Base-by-base conservation (phyloP, 2,888 invertebrate species). In the Capitulum mitella region DNA sequence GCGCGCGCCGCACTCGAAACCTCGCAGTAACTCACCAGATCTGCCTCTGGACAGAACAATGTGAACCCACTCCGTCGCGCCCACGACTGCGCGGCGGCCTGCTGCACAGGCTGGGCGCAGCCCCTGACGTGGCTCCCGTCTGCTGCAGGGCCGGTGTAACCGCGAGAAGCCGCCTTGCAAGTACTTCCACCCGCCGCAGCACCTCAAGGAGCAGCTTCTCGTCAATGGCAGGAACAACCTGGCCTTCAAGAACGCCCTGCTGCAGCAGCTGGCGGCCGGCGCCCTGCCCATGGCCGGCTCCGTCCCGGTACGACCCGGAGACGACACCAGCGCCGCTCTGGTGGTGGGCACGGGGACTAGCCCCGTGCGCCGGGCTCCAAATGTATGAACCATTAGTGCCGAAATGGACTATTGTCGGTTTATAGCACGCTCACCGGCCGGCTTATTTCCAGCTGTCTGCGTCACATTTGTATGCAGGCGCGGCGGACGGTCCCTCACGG, bases 141-240 rank as follows among this genome's bases (percentile, higher is more conserved):
- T 43, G 43, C 54, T 29, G 10, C 91, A 99, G 99, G 98, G 98
- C 86, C 97, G 98, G 89, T 99, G 99, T 91, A 98, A 98, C 88
- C 92, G 99, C 85, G 98, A 99, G 89, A 98, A 99, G 87, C 99
- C 99, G 83, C 98, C 98, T 85, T 99, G 99, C 94, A 99, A 99
- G 91, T 99, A 99, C 90, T 97, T 99, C 89, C 99, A 99, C 89
- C 99, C 99, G 84, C 99, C 99, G 84, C 98, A 98, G 88, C 99
- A 99, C 88, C 91, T 99, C 85, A 98, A 98, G 90, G 99, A 99
- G 89, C 98, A 99, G 90, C 90, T 99, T 87, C 90, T 99, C 88
- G 98, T 99, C 90, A 99, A 99, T 90, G 99, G 99, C 83, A 91
- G 98, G 86, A 98, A 99, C 90, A 98, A 99, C 90, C 91, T 99